phyloP scores from a whole-genome alignment of 2,888 invertebrate species.

The Oxytorus armatus region DNA sequence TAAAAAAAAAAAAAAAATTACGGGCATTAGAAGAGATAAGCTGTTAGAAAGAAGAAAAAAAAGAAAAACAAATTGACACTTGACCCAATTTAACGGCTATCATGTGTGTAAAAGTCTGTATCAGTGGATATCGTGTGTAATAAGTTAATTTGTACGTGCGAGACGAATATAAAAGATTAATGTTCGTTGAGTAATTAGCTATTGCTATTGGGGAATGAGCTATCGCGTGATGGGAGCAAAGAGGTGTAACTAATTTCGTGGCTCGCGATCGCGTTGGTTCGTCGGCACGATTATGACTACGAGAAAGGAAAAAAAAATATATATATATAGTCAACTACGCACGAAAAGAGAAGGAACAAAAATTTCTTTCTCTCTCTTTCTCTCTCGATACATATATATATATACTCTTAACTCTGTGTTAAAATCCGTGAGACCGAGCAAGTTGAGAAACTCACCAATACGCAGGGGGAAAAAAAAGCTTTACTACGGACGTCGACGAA shows the following conservation, averaged over 20 bases:
- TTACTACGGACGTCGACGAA: conserved; percentile 17
- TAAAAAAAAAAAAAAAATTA: not conserved
- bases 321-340: conserved; percentile 22
- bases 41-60: not conserved
- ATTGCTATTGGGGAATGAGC: conserved; percentile 60
- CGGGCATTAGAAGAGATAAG: not conserved
- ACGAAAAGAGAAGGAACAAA: conserved; percentile 30
- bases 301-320: not conserved
- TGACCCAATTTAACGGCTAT: not conserved
- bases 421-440: conserved; percentile 28
- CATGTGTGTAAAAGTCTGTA: conserved; percentile 17
- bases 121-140: conserved; percentile 2
- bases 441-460: conserved; percentile 12
- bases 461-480: conserved; percentile 18
- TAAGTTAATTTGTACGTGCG: conserved; percentile 18
- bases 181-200: conserved; percentile 58
- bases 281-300: conserved; percentile 46
- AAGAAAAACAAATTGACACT: not conserved
- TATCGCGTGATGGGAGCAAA: conserved; percentile 62
- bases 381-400: not conserved
- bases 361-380: conserved; percentile 24
- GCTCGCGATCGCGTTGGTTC: too few species aligned
- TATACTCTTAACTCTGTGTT: conserved; percentile 4
- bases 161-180: conserved; percentile 45
- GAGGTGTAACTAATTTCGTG: conserved; percentile 65